phyloP scores from a whole-genome alignment of 2,113 vertebrate genomes.

The Perognathus longimembris region DNA sequence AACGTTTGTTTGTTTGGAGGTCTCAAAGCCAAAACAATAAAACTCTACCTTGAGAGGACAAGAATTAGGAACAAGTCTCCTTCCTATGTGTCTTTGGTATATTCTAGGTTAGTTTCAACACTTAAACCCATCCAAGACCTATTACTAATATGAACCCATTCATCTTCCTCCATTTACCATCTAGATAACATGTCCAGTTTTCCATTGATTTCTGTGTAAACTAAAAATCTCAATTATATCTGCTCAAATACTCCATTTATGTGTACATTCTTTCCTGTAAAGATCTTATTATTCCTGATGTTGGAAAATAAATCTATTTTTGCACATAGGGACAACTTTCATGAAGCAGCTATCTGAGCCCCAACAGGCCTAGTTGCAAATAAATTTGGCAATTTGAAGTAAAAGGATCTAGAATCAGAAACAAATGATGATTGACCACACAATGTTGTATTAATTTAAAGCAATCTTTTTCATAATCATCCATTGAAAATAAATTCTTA shows the following conservation, averaged over 20 bases:
- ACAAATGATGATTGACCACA: slow-evolving; percentile 43
- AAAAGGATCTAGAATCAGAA: slow-evolving; percentile 35
- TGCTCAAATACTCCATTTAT: slow-evolving; percentile 57
- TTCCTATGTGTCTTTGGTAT: slow-evolving; percentile 60
- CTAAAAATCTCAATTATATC: slow-evolving; percentile 33
- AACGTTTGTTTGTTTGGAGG: slow-evolving; percentile 60
- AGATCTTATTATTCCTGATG: slow-evolving; percentile 43
- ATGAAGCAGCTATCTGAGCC: slow-evolving; percentile 6
- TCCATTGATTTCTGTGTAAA: slow-evolving; percentile 53
- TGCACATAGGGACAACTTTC: slow-evolving; percentile 40
- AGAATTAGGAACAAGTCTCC: slow-evolving; percentile 64
- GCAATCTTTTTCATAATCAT: slow-evolving; percentile 24
- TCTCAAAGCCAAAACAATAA: slow-evolving; percentile 51
- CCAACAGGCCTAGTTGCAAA: slow-evolving; percentile 25
- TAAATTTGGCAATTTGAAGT: slow-evolving; percentile 54
- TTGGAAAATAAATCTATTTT: slow-evolving; percentile 49
- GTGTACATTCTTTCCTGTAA: slow-evolving; percentile 42
- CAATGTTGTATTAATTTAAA: slow-evolving; percentile 53
- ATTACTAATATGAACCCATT: slow-evolving; percentile 56
- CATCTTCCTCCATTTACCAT: background rate
- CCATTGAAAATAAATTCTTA: slow-evolving; percentile 36
- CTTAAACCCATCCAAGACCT: slow-evolving; percentile 60
- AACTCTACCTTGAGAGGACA: slow-evolving; percentile 53
- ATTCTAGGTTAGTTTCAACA: slow-evolving; percentile 66
- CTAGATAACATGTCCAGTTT: slow-evolving; percentile 42